Evolutionary conservation across 2,888 invertebrate species (phyloP), one percentile per base, ranked within the genome.

Genomic region (Candidula unifasciata): DNA sequence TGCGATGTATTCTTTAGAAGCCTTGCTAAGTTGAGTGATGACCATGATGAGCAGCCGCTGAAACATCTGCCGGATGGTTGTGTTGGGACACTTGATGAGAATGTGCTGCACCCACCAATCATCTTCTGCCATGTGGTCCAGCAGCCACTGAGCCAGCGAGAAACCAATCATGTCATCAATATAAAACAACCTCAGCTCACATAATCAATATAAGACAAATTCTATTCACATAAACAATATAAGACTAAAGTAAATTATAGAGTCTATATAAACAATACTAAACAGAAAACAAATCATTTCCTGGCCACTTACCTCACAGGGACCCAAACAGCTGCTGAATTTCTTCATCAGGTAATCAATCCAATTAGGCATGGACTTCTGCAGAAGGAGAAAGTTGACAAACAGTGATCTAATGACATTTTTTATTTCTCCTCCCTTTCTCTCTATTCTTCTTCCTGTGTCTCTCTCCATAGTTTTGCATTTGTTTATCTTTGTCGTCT

Each of bases 291-390:
- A 44, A 44, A 44, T 18, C n/a, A 24, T 24, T 5, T 24, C 21
- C 1, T 21, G 13, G 18, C 3, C 44, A 16, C 87, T 87, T 89
- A 94, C 94, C 92, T 94, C 94, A 90, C 94, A 94, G 8, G 94
- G 93, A 77, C 90, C 91, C 88, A 96, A 96, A 74, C 97, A 97
- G 69, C 97, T 96, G 94, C 97, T 97, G 93, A 98, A 98, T 94
- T 98, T 98, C 92, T 98, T 98, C 16, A 98, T 98, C 54, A 98
- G 95, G 87, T 98, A 94, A 93, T 98, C 98, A 85, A 98, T 98
- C 98, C 98, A 98, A 88, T 98, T 97, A 71, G 98, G 97, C 97
- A 98, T 97, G 0, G 98, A 98, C 8, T 98, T 98, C 96, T 97
- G 90, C 78, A 92, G 57, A 73, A 64, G 3, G 30, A n/a, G 30